These are phyloP conservation scores for Turnix velox DNA, from an alignment of 2,113 vertebrate species.

Conservation along the genomic window DNA sequence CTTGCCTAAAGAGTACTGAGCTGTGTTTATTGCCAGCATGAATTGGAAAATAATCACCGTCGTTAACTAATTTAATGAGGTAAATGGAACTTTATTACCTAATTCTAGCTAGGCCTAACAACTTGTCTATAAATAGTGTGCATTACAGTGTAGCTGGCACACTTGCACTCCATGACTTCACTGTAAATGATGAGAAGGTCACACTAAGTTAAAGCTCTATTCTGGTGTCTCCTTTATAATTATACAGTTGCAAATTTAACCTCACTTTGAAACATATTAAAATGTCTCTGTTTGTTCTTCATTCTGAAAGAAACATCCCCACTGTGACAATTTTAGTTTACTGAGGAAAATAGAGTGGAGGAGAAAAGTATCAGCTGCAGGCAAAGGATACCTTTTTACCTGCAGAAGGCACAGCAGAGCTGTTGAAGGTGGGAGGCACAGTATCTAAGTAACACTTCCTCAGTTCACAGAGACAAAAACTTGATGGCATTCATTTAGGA, in stretches of 20 bases:
- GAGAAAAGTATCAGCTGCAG: neutral
- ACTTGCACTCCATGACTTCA: conserved; percentile 50
- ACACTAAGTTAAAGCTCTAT: conserved; percentile 3
- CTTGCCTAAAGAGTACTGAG: neutral
- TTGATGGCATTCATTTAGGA: neutral
- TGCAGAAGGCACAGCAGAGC: neutral
- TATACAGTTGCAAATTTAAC: neutral
- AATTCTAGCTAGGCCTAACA: conserved; percentile 9
- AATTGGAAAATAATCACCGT: conserved; percentile 12
- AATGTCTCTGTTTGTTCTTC: neutral
- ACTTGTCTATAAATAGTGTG: conserved; percentile 48
- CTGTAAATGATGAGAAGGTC: conserved; percentile 5
- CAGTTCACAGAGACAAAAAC: neutral
- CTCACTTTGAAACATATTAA: neutral
- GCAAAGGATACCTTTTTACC: neutral
- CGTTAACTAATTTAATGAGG: conserved; percentile 37
- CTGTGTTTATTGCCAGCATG: neutral
- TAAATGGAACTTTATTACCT: conserved; percentile 51
- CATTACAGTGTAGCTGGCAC: conserved; percentile 39
- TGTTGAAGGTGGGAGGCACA: neutral
- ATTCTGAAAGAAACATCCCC: neutral
- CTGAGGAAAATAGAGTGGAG: neutral
- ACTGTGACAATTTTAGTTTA: neutral
- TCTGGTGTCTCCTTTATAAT: neutral
- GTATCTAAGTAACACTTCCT: neutral